A percentile compares a stretch with the other conserved stretches of the same genome.
phyloP scores from a whole-genome alignment of 2,888 invertebrate genomes.

The Apodemia duryi region DNA sequence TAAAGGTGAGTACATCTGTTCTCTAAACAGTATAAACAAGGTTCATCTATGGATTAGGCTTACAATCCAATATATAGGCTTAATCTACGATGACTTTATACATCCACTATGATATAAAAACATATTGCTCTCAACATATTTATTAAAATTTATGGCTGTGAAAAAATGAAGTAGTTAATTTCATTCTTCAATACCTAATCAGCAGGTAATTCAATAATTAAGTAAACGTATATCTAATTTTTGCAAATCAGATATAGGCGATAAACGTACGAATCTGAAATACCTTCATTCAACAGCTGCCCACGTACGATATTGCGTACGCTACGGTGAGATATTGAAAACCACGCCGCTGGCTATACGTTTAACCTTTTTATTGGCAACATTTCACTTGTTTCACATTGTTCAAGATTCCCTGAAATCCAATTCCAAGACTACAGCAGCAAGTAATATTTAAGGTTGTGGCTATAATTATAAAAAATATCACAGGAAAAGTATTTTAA shows the following conservation, averaged over 20 bases:
- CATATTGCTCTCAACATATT: background rate
- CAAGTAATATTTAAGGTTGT: too few species aligned
- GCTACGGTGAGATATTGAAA: constrained; percentile 65
- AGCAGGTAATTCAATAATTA: background rate
- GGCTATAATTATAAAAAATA: too few species aligned
- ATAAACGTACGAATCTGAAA: constrained; percentile 6
- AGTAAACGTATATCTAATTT: background rate
- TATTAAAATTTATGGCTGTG: background rate
- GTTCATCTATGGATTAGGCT: too few species aligned
- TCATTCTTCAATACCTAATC: background rate
- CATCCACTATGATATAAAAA: too few species aligned
- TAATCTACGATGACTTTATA: too few species aligned
- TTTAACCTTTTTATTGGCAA: constrained; percentile 59
- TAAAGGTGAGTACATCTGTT: too few species aligned
- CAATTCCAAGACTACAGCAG: too few species aligned
- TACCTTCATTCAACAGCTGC: constrained; percentile 16
- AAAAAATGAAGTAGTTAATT: background rate
- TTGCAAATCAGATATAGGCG: constrained; percentile 16
- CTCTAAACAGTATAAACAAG: too few species aligned
- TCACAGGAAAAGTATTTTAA: too few species aligned
- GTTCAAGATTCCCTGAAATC: too few species aligned
- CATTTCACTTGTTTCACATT: too few species aligned
- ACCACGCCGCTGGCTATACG: constrained; percentile 59
- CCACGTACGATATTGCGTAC: constrained; percentile 31
- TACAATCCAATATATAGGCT: too few species aligned